These are phyloP conservation scores for Ovibos moschatus DNA, from an alignment of 2,113 vertebrate species.

Conservation along the genomic window DNA sequence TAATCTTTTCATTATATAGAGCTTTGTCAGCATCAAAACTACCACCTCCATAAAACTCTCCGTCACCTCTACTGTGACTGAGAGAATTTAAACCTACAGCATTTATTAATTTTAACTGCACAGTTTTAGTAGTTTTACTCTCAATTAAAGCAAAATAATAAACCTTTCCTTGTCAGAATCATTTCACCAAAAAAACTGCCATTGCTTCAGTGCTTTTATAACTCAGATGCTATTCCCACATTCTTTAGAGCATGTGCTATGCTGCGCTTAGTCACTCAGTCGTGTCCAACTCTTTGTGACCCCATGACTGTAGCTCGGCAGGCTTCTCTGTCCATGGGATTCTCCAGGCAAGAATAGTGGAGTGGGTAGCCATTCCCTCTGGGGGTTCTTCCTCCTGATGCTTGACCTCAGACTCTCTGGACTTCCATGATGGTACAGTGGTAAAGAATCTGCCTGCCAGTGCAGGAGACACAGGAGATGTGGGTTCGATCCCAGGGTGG, in stretches of 20 bases:
- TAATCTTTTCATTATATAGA: slow-evolving; percentile 69
- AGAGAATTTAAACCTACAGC: not conserved
- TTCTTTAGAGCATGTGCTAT: not conserved
- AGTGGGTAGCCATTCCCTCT: not conserved
- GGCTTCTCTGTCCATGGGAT: not conserved
- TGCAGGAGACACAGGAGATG: not conserved
- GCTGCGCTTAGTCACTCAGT: not conserved
- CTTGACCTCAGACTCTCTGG: not conserved
- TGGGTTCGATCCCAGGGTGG: not conserved
- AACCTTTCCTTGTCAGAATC: not conserved
- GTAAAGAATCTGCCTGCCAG: not conserved
- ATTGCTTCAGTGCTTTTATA: not conserved
- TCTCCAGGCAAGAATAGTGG: not conserved
- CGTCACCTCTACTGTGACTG: not conserved
- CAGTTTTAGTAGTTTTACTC: not conserved
- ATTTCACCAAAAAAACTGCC: not conserved
- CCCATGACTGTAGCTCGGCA: not conserved
- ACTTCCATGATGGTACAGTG: not conserved
- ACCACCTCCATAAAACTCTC: not conserved
- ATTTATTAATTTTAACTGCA: not conserved
- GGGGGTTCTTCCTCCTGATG: not conserved
- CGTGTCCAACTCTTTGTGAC: not conserved
- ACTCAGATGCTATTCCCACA: not conserved
- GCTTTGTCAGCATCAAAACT: not conserved
- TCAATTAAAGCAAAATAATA: not conserved